Percentiles rank a stretch among this genome's conserved stretches.
Conservation (phyloP, 64 coral and sea anemone genomes). For the Pocillopora damicornis region DNA sequence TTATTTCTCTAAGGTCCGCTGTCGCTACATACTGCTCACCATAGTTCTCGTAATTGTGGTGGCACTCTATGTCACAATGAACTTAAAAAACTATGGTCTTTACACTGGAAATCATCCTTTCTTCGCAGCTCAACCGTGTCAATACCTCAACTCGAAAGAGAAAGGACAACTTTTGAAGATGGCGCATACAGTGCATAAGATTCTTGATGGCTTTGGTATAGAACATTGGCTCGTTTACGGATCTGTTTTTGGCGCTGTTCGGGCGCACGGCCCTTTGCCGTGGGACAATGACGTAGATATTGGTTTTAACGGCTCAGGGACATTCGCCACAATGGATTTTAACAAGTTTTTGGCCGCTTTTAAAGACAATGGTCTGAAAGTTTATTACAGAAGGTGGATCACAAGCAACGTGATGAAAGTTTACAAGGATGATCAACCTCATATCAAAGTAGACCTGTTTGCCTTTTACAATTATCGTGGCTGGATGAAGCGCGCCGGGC, state of each 20-base stretch:
- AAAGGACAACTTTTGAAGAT: conserved; percentile 41
- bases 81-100: conserved; percentile 10
- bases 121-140: neutral
- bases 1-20: neutral
- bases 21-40: neutral
- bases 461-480: conserved; percentile 14
- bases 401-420: conserved; percentile 4
- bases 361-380: conserved; percentile 8
- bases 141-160: neutral
- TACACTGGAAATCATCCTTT: conserved; percentile 8
- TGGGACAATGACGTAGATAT: conserved; percentile 74
- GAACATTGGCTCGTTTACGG: conserved; percentile 71
- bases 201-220: conserved; percentile 36
- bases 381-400: conserved; percentile 2
- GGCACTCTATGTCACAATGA: neutral
- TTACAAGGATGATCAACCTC: conserved; percentile 3
- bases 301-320: conserved; percentile 35
- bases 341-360: conserved; percentile 28
- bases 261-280: conserved; percentile 22
- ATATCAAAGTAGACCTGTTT: conserved; percentile 26
- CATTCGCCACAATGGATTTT: conserved; percentile 8
- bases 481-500: conserved; percentile 1
- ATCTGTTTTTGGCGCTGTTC: conserved; percentile 45
- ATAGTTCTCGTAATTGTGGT: neutral
- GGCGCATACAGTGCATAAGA: conserved; percentile 34